Evolutionary conservation across 2,888 invertebrate genomes (phyloP).

Genomic region (Nomada hirtipes): DNA sequence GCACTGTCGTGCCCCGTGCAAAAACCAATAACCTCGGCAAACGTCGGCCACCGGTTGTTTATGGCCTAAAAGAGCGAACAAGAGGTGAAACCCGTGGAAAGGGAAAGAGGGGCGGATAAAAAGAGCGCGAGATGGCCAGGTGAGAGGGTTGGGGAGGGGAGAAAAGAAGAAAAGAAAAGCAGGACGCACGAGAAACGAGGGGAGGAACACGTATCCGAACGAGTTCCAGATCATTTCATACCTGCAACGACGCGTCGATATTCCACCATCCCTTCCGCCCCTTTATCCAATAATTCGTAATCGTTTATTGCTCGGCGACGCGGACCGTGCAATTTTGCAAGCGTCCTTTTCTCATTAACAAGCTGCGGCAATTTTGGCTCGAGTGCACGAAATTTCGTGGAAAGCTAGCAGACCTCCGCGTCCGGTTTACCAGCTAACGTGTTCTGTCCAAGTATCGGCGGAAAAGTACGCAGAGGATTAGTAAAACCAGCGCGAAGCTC

Average conservation of each 20-base stretch:
- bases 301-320: constrained; percentile 7
- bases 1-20: constrained; percentile 71
- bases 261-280: neutral
- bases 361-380: constrained; percentile 21
- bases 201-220: constrained; percentile 46
- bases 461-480: constrained; percentile 22
- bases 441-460: neutral
- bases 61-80: constrained; percentile 67
- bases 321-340: neutral
- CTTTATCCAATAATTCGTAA: constrained; percentile 27
- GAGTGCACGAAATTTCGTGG: neutral
- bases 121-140: constrained; percentile 14
- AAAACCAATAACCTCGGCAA: constrained; percentile 79
- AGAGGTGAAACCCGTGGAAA: constrained; percentile 9
- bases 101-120: constrained; percentile 30
- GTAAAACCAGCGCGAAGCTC: constrained; percentile 21
- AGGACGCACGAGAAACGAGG: constrained; percentile 9
- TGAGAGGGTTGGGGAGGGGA: constrained; percentile 42
- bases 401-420: neutral
- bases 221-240: constrained; percentile 55
- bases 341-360: neutral
- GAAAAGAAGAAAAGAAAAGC: constrained; percentile 30
- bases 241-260: constrained; percentile 32
- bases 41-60: constrained; percentile 76
- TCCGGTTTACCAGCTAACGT: too few relatives aligned